Evolutionary conservation across 2,113 vertebrate species (phyloP).

Genomic region (Xenopus laevis): DNA sequence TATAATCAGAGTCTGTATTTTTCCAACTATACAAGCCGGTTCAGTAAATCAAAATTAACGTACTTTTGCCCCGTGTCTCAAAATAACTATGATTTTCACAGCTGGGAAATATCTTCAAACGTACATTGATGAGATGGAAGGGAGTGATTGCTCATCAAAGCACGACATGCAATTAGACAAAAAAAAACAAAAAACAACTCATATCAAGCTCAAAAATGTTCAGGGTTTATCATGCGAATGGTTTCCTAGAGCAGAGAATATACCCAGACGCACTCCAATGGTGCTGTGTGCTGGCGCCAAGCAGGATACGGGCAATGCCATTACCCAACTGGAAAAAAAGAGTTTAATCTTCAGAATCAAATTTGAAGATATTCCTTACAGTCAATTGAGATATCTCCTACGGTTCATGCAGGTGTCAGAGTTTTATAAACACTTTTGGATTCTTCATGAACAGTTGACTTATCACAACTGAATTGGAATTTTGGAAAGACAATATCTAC

Average conservation of each 20-base stretch:
- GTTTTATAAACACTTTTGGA: too few relatives aligned
- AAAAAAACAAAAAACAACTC: background rate
- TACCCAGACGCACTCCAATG: too few relatives aligned
- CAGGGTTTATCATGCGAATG: background rate
- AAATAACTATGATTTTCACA: background rate
- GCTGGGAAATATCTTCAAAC: background rate
- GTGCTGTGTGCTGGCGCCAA: too few relatives aligned
- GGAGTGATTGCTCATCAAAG: background rate
- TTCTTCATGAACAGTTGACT: too few relatives aligned
- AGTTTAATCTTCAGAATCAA: too few relatives aligned
- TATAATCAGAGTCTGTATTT: background rate
- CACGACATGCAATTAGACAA: background rate
- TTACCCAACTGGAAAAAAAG: too few relatives aligned
- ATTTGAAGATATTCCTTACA: too few relatives aligned
- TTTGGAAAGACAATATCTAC: too few relatives aligned
- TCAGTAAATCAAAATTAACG: background rate
- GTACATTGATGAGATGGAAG: background rate
- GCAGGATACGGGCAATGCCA: too few relatives aligned
- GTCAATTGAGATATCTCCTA: too few relatives aligned
- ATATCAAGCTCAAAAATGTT: background rate
- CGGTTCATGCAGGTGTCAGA: too few relatives aligned
- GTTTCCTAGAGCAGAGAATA: background rate
- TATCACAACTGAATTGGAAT: too few relatives aligned
- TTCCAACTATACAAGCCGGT: background rate
- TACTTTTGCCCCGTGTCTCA: background rate